Evolutionary conservation across 2,888 invertebrate genomes (phyloP), one percentile per base, ranked within the genome.

Genomic region (Blomia tropicalis): DNA sequence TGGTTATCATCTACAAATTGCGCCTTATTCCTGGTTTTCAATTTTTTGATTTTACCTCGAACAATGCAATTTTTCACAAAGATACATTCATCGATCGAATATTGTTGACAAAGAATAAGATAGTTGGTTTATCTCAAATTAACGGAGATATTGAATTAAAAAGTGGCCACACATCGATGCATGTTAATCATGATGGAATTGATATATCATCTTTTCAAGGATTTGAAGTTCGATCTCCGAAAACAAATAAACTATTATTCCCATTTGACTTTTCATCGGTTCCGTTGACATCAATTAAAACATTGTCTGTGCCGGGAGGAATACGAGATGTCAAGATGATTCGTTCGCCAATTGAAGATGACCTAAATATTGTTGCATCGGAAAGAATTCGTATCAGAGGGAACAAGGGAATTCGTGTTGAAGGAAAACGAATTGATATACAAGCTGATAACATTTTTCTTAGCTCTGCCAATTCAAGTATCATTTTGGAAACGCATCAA

Each of bases 321-420:
- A 41, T 56, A 3, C 47, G 56, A 32, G 58, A 64, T 63, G 63
- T 64, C 19, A 43, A 64, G 25, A 62, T 64, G 43, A 64, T 64
- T 25, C 58, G 64, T n/a, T 64, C 64, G 2, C 64, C 64, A 25
- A 44, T 51, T 7, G 53, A 63, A 31, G 30, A 63, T 30, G 63
- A 64, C 25, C 36, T 64, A 23, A 53, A 27, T 17, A 63, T 64
- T 23, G 5, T 22, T 27, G 27, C 53, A 3, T 29, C 25, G 19
- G 43, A 59, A 44, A 29, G 25, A 14, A 43, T 64, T 25, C 36
- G 43, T n/a, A 63, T 64, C 11, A 11, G 51, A 11, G 64, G 64
- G 2, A 64, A 64, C 29, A 56, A 63, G 43, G 64, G 64, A 22
- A 31, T 64, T 11, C 30, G 32, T 23, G 25, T 64, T 14, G 63